Evolutionary conservation across 1,140 invertebrate genomes (phyloP).

Genomic region (Drosophila virilis): DNA sequence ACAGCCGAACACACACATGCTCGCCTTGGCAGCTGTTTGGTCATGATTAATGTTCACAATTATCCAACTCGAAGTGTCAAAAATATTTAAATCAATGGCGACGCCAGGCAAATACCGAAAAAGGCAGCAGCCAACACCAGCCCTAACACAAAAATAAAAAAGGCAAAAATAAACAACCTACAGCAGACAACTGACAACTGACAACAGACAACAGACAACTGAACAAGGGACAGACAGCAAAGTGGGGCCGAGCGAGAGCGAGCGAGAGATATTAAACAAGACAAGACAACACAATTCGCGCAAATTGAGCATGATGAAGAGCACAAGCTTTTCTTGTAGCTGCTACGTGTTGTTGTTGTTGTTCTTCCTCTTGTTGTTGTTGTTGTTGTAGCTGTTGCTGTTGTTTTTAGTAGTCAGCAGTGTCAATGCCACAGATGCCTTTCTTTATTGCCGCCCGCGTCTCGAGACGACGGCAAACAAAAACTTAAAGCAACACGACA

Average conservation of each 20-base stretch:
- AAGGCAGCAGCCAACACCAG: conserved; percentile 13
- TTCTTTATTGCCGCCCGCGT: conserved; percentile 55
- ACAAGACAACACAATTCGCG: conserved; percentile 82
- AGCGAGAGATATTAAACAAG: conserved; percentile 50
- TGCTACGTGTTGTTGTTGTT: conserved; percentile 22
- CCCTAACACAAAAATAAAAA: neutral
- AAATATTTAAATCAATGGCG: conserved; percentile 82
- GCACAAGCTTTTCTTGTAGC: conserved; percentile 41
- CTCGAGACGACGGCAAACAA: conserved; percentile 28
- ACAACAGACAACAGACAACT: conserved; percentile 22
- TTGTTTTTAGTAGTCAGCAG: conserved; percentile 44
- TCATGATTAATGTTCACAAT: conserved; percentile 79
- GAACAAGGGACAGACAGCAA: conserved; percentile 50
- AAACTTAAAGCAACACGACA: conserved; percentile 64
- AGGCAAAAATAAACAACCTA: conserved; percentile 7
- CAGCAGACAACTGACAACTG: conserved; percentile 18
- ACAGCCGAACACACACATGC: conserved; percentile 11
- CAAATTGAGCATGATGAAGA: conserved; percentile 82
- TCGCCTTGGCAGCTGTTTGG: conserved; percentile 55
- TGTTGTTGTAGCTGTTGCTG: conserved; percentile 16
- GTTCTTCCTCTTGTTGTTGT: conserved; percentile 14
- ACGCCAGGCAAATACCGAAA: conserved; percentile 27
- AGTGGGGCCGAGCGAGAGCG: neutral
- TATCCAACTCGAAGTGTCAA: conserved; percentile 76
- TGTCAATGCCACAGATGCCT: conserved; percentile 75